A percentile compares a stretch with the other conserved stretches of the same genome.
Conservation (phyloP, 2,888 invertebrate genomes). For the Melanotus villosus region DNA sequence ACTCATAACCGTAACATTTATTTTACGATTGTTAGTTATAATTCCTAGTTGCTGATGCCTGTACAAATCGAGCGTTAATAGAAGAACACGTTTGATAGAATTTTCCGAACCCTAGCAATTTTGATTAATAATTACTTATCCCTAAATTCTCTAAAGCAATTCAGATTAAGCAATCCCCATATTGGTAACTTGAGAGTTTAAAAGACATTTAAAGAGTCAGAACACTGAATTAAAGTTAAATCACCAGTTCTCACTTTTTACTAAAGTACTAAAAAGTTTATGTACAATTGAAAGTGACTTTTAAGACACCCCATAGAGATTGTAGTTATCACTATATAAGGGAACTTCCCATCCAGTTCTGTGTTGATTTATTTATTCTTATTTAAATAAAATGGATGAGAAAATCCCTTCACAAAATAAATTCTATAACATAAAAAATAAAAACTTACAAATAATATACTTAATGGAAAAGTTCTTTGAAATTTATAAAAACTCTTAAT, state of each 20-base stretch:
- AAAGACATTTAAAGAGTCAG: no score
- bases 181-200: conserved; percentile 32
- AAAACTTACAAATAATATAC: conserved; percentile 17
- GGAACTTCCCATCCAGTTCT: neutral
- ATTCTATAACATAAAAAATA: conserved; percentile 13
- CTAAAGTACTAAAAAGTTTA: neutral
- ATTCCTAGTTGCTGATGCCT: no score
- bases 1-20: no score
- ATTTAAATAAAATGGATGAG: conserved; percentile 5
- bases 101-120: no score
- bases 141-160: no score
- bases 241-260: no score
- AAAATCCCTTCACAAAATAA: conserved; percentile 21
- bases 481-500: conserved; percentile 56
- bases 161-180: conserved; percentile 37
- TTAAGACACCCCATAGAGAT: neutral
- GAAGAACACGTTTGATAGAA: no score
- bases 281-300: no score
- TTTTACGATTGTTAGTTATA: no score
- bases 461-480: conserved; percentile 42
- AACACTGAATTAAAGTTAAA: conserved; percentile 1
- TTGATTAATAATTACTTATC: no score
- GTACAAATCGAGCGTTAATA: no score
- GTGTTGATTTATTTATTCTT: neutral
- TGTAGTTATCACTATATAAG: neutral